Evolutionary conservation across 2,113 vertebrate species (phyloP).

Genomic region (Scomber japonicus): DNA sequence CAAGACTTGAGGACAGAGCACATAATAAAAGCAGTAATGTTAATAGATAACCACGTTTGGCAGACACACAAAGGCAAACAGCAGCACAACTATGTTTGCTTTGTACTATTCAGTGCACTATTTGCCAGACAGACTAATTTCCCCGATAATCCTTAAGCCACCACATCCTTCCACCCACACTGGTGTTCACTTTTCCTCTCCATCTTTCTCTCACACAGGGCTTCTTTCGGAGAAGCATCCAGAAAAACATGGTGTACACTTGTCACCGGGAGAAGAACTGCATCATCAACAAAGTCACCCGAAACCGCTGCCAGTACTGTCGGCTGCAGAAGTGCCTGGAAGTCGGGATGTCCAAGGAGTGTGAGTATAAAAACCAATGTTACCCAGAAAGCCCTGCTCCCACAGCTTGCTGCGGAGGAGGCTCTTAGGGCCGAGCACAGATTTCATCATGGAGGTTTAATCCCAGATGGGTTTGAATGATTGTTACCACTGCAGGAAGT

Average conservation of each 20-base stretch:
- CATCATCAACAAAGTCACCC: constrained; percentile 99
- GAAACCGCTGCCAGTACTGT: constrained; percentile 99
- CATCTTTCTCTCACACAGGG: constrained; percentile 83
- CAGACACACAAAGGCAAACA: not conserved
- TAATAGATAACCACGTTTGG: not conserved
- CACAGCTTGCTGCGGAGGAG: not conserved
- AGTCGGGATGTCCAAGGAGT: constrained; percentile 99
- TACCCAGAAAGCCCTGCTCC: constrained; percentile 32
- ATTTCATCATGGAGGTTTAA: constrained; percentile 46
- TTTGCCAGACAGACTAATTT: constrained; percentile 4
- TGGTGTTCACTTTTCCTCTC: not conserved
- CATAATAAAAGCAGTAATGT: not conserved
- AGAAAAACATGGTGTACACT: constrained; percentile 99
- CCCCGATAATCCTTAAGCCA: not conserved
- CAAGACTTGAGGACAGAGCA: not conserved
- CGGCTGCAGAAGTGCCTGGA: constrained; percentile 99
- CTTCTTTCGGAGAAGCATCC: constrained; percentile 97
- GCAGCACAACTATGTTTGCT: not conserved
- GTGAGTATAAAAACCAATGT: constrained; percentile 85
- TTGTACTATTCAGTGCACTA: not conserved
- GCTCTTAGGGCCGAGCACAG: not conserved
- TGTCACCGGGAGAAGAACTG: constrained; percentile 99
- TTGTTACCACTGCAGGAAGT: constrained; percentile 25
- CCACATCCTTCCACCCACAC: not conserved
- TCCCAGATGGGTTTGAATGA: constrained; percentile 28